phyloP scores from a whole-genome alignment of 2,888 invertebrate genomes.

The Chesias legatella region DNA sequence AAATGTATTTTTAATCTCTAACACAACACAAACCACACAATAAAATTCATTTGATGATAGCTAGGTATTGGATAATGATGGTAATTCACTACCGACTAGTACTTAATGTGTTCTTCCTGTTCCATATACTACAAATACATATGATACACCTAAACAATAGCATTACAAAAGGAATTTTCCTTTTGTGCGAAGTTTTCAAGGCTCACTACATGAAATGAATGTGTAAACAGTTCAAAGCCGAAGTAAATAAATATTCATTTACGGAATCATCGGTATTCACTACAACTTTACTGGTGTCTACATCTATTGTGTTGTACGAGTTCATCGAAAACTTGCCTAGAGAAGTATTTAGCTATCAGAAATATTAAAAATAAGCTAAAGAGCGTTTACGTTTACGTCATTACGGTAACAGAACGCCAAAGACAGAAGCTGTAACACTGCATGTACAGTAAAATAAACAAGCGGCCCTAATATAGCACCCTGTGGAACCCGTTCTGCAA shows the following conservation, averaged over 20 bases:
- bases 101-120: too few relatives aligned
- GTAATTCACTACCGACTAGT: too few relatives aligned
- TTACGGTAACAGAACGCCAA: constrained; percentile 17
- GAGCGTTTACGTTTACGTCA: constrained; percentile 7
- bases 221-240: constrained; percentile 20
- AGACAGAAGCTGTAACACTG: constrained; percentile 16
- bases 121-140: not conserved
- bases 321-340: too few relatives aligned
- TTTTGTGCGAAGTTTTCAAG: constrained; percentile 21
- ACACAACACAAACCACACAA: too few relatives aligned
- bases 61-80: too few relatives aligned
- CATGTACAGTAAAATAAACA: constrained; percentile 20
- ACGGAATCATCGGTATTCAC: constrained; percentile 12
- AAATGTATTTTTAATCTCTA: too few relatives aligned
- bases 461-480: constrained; percentile 27
- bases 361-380: constrained; percentile 6
- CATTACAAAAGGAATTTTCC: constrained; percentile 23
- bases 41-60: too few relatives aligned
- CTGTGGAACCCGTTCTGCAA: constrained; percentile 24
- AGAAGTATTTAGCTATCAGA: too few relatives aligned
- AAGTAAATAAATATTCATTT: constrained; percentile 17
- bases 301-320: not conserved
- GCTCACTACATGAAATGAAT: constrained; percentile 19
- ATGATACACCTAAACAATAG: constrained; percentile 5
- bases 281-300: not conserved